These are phyloP conservation scores for Heliornis fulica DNA, from an alignment of 2,113 vertebrate genomes.

Conservation along the genomic window DNA sequence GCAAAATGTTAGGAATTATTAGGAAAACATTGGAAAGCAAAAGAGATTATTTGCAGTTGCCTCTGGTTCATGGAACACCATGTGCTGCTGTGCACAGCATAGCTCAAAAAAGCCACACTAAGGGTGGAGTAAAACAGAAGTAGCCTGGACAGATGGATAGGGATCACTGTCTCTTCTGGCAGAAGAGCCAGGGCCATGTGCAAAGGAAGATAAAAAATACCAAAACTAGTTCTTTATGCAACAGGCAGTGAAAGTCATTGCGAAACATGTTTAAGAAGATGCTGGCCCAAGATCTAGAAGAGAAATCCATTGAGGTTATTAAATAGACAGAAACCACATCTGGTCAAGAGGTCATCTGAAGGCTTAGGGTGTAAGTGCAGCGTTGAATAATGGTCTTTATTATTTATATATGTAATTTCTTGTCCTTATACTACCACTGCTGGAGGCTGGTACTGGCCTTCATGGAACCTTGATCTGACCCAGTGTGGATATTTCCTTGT, in stretches of 20 bases:
- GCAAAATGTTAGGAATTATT: not conserved
- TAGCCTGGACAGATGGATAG: not conserved
- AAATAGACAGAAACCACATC: not conserved
- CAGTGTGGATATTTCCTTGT: not conserved
- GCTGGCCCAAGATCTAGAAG: not conserved
- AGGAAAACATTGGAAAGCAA: not conserved
- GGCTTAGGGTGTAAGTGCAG: not conserved
- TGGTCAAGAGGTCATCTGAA: not conserved
- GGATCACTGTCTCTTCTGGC: not conserved
- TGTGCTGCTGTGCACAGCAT: not conserved
- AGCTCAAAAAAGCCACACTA: not conserved
- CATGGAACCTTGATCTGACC: not conserved
- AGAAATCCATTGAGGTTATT: not conserved
- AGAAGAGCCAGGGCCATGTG: not conserved
- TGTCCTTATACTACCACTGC: not conserved
- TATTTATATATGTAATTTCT: not conserved
- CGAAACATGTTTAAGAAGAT: not conserved
- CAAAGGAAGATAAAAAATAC: not conserved
- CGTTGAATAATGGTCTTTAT: not conserved
- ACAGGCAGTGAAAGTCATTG: not conserved
- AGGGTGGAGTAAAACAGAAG: not conserved
- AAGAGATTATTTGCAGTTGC: not conserved
- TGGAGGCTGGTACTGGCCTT: not conserved
- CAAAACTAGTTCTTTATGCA: not conserved
- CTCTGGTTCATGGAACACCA: not conserved